Evolutionary conservation across 1,140 invertebrate species (phyloP).

Genomic region (Diabrotica undecimpunctata): DNA sequence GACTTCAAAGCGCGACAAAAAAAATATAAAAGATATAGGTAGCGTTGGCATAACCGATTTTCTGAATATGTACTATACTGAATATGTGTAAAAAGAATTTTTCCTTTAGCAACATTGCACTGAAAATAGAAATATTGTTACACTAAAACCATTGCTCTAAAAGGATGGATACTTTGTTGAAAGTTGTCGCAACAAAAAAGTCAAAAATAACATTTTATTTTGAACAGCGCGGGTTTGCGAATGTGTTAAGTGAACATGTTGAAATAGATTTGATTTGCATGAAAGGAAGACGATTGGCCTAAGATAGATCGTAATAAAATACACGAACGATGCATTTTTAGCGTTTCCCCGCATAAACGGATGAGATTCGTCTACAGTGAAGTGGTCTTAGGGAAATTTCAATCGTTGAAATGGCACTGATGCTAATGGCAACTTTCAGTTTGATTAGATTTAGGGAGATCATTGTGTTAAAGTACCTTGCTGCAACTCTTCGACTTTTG

Average conservation of each 20-base stretch:
- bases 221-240: no score
- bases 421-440: background rate
- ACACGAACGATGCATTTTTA: background rate
- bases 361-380: background rate
- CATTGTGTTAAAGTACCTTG: background rate
- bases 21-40: no score
- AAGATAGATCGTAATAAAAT: background rate
- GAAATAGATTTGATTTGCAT: background rate
- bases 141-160: no score
- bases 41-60: no score
- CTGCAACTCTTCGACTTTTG: background rate
- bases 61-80: no score
- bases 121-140: no score
- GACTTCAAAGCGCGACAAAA: no score
- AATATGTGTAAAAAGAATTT: no score
- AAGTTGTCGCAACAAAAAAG: no score
- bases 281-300: background rate
- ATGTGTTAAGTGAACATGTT: background rate
- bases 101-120: no score
- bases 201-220: no score
- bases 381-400: background rate
- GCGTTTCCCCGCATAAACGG: background rate
- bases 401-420: background rate
- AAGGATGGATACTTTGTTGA: no score
- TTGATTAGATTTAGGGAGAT: background rate